Percentiles rank a stretch among this genome's conserved stretches.
Evolutionary conservation across 2,888 invertebrate genomes (phyloP).

Genomic region (Epistrophella euchroma): DNA sequence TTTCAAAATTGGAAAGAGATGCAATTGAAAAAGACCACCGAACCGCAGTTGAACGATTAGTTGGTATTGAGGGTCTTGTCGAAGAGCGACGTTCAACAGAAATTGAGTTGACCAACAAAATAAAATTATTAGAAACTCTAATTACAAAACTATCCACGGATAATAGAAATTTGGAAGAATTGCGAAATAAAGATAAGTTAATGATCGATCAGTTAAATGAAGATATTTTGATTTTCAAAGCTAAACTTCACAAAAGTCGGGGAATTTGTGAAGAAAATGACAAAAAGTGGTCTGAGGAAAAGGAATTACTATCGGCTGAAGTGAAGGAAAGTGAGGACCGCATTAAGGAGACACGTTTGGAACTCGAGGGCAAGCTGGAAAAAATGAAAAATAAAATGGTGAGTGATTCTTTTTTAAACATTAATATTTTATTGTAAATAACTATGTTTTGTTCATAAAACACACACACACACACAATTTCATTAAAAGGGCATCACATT

Average conservation of each 20-base stretch:
- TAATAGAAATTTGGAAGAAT: conserved; percentile 63
- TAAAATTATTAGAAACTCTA: conserved; percentile 70
- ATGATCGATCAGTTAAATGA: conserved; percentile 77
- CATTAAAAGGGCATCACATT: conserved; percentile 75
- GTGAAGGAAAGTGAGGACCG: conserved; percentile 79
- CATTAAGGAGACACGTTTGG: conserved; percentile 84
- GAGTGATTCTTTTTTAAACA: conserved; percentile 82
- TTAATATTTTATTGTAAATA: not conserved
- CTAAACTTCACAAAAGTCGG: conserved; percentile 80
- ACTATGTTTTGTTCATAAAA: conserved; percentile 7
- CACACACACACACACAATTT: conserved; percentile 23
- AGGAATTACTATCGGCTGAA: conserved; percentile 77
- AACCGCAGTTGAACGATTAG: conserved; percentile 71
- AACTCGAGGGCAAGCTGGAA: conserved; percentile 90
- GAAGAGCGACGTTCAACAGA: conserved; percentile 68
- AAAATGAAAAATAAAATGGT: conserved; percentile 93
- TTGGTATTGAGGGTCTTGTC: conserved; percentile 72
- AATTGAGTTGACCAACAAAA: conserved; percentile 69
- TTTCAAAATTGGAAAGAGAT: conserved; percentile 71
- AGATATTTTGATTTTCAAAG: conserved; percentile 81
- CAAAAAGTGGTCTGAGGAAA: conserved; percentile 78
- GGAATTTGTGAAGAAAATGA: conserved; percentile 76
- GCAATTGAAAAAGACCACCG: conserved; percentile 76
- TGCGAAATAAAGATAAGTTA: conserved; percentile 74
- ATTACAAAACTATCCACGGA: conserved; percentile 62